These are phyloP conservation scores for Erithacus rubecula DNA, from an alignment of 2,797 vertebrate genomes.

Conservation along the genomic window DNA sequence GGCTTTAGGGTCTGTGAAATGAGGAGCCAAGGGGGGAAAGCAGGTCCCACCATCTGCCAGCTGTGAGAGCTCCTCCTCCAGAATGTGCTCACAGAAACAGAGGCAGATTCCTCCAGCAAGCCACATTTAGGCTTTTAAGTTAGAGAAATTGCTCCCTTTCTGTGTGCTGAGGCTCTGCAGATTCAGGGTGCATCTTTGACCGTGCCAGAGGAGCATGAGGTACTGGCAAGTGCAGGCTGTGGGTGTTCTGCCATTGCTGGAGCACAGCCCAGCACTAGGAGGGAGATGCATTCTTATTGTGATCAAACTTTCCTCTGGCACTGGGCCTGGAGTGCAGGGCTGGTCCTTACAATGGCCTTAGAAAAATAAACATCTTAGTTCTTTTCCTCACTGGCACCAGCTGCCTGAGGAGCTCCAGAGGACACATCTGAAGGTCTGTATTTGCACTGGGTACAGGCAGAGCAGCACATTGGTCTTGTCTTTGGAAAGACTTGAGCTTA, in stretches of 20 bases:
- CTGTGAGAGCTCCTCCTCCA: not conserved
- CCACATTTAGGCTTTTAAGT: not conserved
- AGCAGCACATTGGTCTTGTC: not conserved
- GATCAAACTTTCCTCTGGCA: not conserved
- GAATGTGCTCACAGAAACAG: accelerated
- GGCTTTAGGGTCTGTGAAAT: not conserved
- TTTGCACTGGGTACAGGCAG: not conserved
- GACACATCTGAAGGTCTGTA: accelerated
- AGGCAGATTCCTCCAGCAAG: not conserved
- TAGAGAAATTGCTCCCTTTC: not conserved
- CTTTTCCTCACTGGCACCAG: not conserved
- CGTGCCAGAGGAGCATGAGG: not conserved
- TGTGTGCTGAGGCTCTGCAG: not conserved
- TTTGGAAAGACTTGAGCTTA: not conserved
- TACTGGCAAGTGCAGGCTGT: not conserved
- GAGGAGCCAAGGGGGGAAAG: not conserved
- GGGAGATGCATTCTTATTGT: not conserved
- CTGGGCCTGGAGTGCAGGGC: not conserved
- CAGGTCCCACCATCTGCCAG: not conserved
- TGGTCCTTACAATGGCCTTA: not conserved
- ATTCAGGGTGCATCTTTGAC: not conserved
- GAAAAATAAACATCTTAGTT: not conserved
- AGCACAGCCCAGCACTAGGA: not conserved
- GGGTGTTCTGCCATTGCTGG: not conserved
- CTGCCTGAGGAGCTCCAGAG: not conserved